phyloP scores from a whole-genome alignment of 92 coral and sea anemone species.

The Siderastrea radians region DNA sequence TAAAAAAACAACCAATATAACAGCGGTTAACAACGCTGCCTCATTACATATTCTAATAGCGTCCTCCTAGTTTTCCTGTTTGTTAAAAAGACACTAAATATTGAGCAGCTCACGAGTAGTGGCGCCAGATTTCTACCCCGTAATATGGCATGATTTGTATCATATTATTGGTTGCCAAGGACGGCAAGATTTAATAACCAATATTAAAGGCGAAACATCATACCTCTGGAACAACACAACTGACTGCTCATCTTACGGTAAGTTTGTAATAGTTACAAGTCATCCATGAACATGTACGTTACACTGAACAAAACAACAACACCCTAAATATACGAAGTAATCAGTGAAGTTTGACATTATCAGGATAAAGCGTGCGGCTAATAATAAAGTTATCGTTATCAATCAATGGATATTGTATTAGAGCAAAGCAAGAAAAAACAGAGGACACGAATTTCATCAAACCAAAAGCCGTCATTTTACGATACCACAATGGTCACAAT shows the following conservation, averaged over 20 bases:
- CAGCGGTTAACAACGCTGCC: background rate
- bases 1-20: conserved; percentile 29
- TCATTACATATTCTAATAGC: conserved; percentile 32
- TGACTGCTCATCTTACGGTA: background rate
- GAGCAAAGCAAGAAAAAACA: too few relatives aligned
- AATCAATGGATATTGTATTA: background rate
- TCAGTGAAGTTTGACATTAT: background rate
- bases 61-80: conserved; percentile 6
- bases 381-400: background rate
- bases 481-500: too few relatives aligned
- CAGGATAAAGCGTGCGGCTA: background rate
- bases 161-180: conserved; percentile 5
- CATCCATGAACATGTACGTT: background rate
- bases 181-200: background rate
- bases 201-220: conserved; percentile 14
- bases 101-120: background rate
- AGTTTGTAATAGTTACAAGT: background rate
- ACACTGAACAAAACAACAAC: background rate
- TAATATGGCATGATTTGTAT: background rate
- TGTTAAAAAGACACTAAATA: conserved; percentile 11
- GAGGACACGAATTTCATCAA: too few relatives aligned
- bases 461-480: too few relatives aligned
- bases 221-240: background rate
- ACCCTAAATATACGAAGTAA: background rate
- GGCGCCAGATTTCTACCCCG: conserved; percentile 5